Conservation (phyloP, 2,113 vertebrate genomes). For the Sorex fumeus region DNA sequence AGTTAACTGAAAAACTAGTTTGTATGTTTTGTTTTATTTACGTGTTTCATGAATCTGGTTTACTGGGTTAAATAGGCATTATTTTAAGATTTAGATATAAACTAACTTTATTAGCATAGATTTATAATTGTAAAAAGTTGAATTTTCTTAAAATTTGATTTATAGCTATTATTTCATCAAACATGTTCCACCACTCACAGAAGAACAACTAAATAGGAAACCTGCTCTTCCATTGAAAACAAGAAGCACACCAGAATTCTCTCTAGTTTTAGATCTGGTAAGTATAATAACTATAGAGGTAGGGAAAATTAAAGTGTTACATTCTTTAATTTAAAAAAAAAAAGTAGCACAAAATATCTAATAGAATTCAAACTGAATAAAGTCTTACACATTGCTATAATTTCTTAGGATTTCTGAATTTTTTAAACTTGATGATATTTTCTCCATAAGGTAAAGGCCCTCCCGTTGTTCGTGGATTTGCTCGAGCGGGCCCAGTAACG, state of each 20-base stretch:
- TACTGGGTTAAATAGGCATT: conserved; percentile 48
- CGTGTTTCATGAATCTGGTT: conserved; percentile 55
- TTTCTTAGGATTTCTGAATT: not conserved
- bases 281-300: conserved; percentile 68
- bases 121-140: conserved; percentile 61
- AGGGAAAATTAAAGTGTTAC: conserved; percentile 35
- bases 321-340: not conserved
- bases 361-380: conserved; percentile 32
- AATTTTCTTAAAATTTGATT: conserved; percentile 76
- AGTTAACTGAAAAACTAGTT: not conserved
- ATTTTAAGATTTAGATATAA: conserved; percentile 38
- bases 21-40: conserved; percentile 58
- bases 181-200: conserved; percentile 97
- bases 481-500: too few relatives aligned
- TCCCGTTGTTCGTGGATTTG: too few relatives aligned
- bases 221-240: conserved; percentile 98
- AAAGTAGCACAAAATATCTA: not conserved
- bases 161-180: conserved; percentile 99
- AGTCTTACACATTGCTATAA: not conserved
- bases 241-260: conserved; percentile 99
- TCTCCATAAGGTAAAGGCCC: too few relatives aligned
- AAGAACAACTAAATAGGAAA: conserved; percentile 98
- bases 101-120: conserved; percentile 53
- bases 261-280: conserved; percentile 98
- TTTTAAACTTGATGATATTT: not conserved